Evolutionary conservation across 37 sponge, comb jelly and placozoan genomes (phyloP), one percentile per base, ranked within the genome.

Genomic region (Axinella damicornis): DNA sequence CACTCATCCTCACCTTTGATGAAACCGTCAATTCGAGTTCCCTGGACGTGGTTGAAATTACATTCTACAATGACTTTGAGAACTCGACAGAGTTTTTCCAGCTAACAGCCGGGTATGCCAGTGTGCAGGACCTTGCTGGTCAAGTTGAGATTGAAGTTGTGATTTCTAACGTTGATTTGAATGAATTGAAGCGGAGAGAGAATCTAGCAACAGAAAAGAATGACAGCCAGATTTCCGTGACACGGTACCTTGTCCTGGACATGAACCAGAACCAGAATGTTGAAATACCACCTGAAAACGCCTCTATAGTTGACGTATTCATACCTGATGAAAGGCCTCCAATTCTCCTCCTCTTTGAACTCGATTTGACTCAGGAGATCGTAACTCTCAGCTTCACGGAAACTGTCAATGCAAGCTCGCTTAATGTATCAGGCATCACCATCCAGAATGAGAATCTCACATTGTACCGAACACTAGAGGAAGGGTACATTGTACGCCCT

Each of bases 171-270:
- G 41, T 83, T 65, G 97, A 96, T 66, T 57, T 96, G 57, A 96
- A 96, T 90, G 94, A 93, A 68, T 46, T 96, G 2, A 96, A 96
- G 77, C 84, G 96, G 35, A 74, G 89, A 83, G 74, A 70, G 14
- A 25, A 27, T 52, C 69, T 96, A 38, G 87, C 89, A 52, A 86
- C 84, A 32, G 61, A 38, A 30, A 64, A 56, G 18, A 58, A 55
- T 16, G 77, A 81, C 67, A 94, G 92, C 32, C 85, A 66, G 46
- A 74, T 96, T 27, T 54, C 78, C 12, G 65, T 90, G 16, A 91
- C 85, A 57, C 55, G 27, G 19, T 63, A 76, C 54, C 77, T 96
- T 13, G 39, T 96, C 56, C 36, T 67, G 34, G 97, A 96, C 40
- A 96, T 96, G 97, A 96, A 91, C 58, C 27, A 58, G 36, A 96